These are phyloP conservation scores for Caretta caretta DNA, from an alignment of 2,113 vertebrate genomes.

Conservation along the genomic window DNA sequence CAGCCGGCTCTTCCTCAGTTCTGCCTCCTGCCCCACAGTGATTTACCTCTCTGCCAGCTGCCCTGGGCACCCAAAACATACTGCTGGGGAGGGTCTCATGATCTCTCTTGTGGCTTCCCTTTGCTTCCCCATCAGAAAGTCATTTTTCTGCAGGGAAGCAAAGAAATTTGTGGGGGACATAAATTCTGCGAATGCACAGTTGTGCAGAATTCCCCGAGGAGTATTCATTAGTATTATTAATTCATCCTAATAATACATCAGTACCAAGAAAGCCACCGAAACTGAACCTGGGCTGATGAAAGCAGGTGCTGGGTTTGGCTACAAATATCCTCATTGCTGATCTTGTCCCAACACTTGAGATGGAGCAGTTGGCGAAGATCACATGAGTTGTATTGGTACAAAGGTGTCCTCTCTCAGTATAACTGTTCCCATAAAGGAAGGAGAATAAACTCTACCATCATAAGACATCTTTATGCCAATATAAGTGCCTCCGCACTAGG, in stretches of 20 bases:
- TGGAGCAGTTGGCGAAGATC: neutral
- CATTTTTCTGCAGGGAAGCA: too few relatives aligned
- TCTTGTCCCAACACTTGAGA: neutral
- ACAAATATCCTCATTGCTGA: neutral
- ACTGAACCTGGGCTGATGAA: neutral
- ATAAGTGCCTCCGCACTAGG: neutral
- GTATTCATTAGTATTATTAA: too few relatives aligned
- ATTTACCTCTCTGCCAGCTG: too few relatives aligned
- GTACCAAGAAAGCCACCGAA: neutral
- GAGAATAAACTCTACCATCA: neutral
- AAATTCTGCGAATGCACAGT: too few relatives aligned
- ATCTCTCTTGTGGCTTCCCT: too few relatives aligned
- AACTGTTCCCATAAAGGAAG: neutral
- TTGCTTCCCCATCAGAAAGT: too few relatives aligned
- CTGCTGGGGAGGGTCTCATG: too few relatives aligned
- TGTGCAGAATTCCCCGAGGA: too few relatives aligned
- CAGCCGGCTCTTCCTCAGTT: too few relatives aligned
- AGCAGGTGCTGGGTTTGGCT: neutral
- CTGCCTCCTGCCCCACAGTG: too few relatives aligned
- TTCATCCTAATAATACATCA: neutral
- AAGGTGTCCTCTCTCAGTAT: neutral
- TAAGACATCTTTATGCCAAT: neutral
- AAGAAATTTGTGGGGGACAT: too few relatives aligned
- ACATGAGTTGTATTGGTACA: neutral
- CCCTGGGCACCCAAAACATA: too few relatives aligned